Evolutionary conservation across 2,888 invertebrate genomes (phyloP).

Genomic region (Tenthredo livida): DNA sequence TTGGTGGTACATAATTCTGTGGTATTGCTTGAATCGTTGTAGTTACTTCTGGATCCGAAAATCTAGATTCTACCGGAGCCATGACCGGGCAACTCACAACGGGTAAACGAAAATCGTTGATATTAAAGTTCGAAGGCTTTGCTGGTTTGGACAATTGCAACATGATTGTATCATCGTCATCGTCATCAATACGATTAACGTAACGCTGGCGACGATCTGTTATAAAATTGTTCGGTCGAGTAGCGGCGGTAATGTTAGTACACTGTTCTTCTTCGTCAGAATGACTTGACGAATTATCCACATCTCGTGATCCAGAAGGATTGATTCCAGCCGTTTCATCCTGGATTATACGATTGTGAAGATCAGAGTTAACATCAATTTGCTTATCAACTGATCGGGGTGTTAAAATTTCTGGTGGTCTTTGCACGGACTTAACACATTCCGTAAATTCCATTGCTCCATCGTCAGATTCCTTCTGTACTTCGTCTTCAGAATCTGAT

Average conservation of each 20-base stretch:
- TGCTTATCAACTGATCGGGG: not conserved
- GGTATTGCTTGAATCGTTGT: conserved; percentile 59
- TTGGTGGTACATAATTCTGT: conserved; percentile 6
- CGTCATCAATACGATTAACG: conserved; percentile 59
- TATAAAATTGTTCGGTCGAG: conserved; percentile 57
- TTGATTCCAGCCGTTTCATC: not conserved
- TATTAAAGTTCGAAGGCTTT: conserved; percentile 62
- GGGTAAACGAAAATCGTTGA: conserved; percentile 70
- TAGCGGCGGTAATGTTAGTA: not conserved
- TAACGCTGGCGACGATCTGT: conserved; percentile 63
- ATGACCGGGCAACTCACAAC: conserved; percentile 61
- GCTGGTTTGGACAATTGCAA: conserved; percentile 51
- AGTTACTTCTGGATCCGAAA: conserved; percentile 67
- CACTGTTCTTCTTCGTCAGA: not conserved
- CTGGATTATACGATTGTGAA: not conserved
- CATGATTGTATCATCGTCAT: conserved; percentile 72
- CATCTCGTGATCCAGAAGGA: not conserved
- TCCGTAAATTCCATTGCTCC: conserved; percentile 52
- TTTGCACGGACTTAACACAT: conserved; percentile 11
- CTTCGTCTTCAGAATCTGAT: conserved; percentile 26
- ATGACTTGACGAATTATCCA: not conserved
- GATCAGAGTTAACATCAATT: not conserved
- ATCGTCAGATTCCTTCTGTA: not conserved
- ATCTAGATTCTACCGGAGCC: conserved; percentile 16
- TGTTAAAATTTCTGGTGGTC: not conserved